Percentiles rank a stretch among this genome's conserved stretches.
Evolutionary conservation across 2,113 vertebrate genomes (phyloP).

Genomic region (Chascanopsetta lugubris): DNA sequence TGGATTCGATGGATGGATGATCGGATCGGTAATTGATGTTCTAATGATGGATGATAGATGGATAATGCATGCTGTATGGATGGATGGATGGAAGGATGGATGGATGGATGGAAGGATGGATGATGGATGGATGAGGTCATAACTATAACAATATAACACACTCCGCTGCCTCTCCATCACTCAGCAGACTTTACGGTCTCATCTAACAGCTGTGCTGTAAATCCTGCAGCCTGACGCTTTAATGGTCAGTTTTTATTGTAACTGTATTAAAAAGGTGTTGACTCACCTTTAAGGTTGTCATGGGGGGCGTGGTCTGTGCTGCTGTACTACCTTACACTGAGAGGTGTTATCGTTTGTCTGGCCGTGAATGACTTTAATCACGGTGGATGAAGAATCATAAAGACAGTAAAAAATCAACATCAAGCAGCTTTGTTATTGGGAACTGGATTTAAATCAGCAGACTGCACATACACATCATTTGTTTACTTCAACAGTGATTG

Average conservation of each 20-base stretch:
- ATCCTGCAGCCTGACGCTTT: background rate
- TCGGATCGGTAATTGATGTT: no score
- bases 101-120: no score
- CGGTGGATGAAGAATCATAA: background rate
- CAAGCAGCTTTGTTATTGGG: no score
- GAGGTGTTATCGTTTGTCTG: background rate
- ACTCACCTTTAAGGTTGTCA: background rate
- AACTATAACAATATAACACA: background rate
- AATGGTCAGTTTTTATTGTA: background rate
- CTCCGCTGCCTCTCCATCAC: background rate
- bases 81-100: no score
- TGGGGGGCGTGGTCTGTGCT: background rate
- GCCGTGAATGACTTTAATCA: background rate
- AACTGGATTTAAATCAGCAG: no score
- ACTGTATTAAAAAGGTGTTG: background rate
- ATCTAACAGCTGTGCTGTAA: background rate
- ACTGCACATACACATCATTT: no score
- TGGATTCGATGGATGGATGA: no score
- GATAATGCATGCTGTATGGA: no score
- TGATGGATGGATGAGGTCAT: background rate
- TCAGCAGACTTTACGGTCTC: background rate
- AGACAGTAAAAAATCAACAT: background rate
- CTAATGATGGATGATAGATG: no score
- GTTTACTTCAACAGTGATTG: no score
- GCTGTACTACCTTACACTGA: background rate